Base-by-base conservation (phyloP, 2,888 invertebrate genomes). In the Cantharis nigra region DNA sequence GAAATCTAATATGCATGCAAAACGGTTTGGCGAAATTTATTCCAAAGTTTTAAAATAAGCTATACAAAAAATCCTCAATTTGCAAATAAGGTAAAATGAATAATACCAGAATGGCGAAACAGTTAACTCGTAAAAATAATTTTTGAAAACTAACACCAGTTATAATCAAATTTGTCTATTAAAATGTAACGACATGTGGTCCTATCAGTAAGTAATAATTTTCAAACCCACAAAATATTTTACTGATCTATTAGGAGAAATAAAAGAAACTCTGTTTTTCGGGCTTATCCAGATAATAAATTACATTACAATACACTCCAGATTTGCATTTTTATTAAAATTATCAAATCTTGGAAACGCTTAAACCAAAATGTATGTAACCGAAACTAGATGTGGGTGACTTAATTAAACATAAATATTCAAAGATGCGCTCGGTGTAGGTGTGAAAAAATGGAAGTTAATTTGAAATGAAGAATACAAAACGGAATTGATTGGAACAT, bases 401-500 rank as follows among this genome's bases (percentile, higher is more conserved):
- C 63, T 74, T 74, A 74, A 74, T 74, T 74, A 74, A 74, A 14
- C 64, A 62, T 33, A 20, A 67, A n/a, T 69, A 70, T 63, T 26
- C 33, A 72, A 67, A 73, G 69, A 33, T 16, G 62, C 26, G 26
- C 49, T 49, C 49, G 49, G 5, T 69, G 76, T 76, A 74, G 76
- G 76, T 76, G 76, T 74, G 76, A 71, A 65, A 71, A 70, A 74
- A 78, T 69, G 62, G 78, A 70, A 67, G 72, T 72, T 70, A 64
- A 69, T 74, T 64, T 72, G 69, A 67, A 69, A 14, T 63, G 64
- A 74, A 76, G 62, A 74, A 69, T 64, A 79, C 79, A 76, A 79
- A 80, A 80, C 72, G 76, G 80, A 77, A 81, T 78, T 81, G 79
- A 80, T 79, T 75, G 71, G 78, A 80, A 81, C 82, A 82, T 77